Base-by-base conservation (phyloP, 1,140 invertebrate genomes). In the Zaprionus inermis region DNA sequence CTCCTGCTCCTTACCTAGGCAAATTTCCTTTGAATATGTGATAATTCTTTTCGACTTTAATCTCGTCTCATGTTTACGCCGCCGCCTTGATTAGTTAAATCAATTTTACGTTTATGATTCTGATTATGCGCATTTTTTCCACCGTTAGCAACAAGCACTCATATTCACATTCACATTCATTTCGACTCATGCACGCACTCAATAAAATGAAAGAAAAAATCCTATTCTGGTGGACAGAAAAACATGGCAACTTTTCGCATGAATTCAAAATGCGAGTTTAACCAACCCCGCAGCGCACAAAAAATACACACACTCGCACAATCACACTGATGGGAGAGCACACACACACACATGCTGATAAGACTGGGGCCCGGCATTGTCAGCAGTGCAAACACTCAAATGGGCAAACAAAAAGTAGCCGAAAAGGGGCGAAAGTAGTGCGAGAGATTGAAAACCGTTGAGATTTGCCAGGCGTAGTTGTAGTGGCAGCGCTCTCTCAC, bases 101-200 rank as follows among this genome's bases (percentile, higher is more conserved):
- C 72, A 89, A 88, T 89, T 88, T 88, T 60, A 73, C 83, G 84
- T 89, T 88, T 80, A 89, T 83, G 72, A 73, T 88, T 80, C 83
- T 83, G 72, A 76, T 79, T 81, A 86, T 73, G 70, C 58, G 51
- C 57, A 66, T 30, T 55, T 10, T 61, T 11, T 51, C 18, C 54
- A 61, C 44, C 66, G 72, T 78, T 75, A 82, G 36, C 74, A 68
- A 71, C 59, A 65, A 60, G 54, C 54, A 34, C 28, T 32, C n/a
- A 34, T 20, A 20, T 22, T 69, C 76, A 60, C 20, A n/a, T 44
- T 58, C 56, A 59, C 36, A 49, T 41, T 84, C 72, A 80, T 84
- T 80, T 66, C 49, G 52, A 74, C 73, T 74, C 81, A 74, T 78
- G 64, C 78, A 86, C 78, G 74, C 78, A 44, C 51, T 55, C 69